Base-by-base conservation (phyloP, 2,797 vertebrate genomes). In the Mastacembelus armatus region DNA sequence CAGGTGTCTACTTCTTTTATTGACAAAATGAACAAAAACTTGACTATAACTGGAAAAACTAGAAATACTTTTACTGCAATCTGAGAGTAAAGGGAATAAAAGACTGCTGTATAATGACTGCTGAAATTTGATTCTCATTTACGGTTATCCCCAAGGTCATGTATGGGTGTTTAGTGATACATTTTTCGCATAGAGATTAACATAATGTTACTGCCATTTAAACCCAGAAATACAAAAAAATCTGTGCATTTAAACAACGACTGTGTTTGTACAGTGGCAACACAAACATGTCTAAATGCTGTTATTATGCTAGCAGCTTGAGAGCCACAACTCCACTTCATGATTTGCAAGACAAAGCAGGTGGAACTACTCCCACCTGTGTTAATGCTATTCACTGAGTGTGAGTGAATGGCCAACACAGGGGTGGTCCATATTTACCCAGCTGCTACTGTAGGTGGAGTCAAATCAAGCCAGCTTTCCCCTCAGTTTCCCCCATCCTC, bases 371-470 rank as follows among this genome's bases (percentile, higher is more conserved):
- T 68, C 66, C 77, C 58, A 57, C 68, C 67, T 63, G 69, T 60
- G 45, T 63, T 71, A 66, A 78, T 61, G 70, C 66, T 39, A 21
- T 76, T 59, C 55, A 63, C 52, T 52, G 45, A 71, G 52, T 43
- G 36, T 18, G 36, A 66, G 35, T 60, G 59, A 79, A 74, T 45
- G 66, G 44, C 43, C 59, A 55, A 52, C 47, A 22, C 75, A 47
- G 45, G 10, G 58, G n/a, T 64, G 70, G 59, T 33, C 58, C 30
- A 47, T 65, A 71, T 84, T 85, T 78, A 70, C 75, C 65, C 78
- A 80, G 83, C 70, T 80, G 81, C 68, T 75, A 44, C 43, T 63
- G 55, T 29, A 71, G 66, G 62, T 79, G 68, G 58, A 73, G 43
- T 73, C 38, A 74, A 72, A 74, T 81, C 56, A 48, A 71, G 49